Conservation (phyloP, 2,888 invertebrate species). For the Desoria tigrina region DNA sequence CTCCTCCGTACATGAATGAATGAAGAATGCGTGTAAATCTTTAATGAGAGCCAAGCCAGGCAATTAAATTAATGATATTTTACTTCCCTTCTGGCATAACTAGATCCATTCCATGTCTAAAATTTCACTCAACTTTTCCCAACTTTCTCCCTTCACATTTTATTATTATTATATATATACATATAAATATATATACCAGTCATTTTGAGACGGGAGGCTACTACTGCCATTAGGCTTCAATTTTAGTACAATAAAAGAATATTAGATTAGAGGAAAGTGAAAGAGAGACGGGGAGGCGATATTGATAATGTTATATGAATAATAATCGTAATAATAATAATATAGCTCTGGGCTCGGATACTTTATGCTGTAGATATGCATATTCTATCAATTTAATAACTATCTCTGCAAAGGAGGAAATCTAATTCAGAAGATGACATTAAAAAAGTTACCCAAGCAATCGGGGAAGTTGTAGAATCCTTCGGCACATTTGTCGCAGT, state of each 20-base stretch:
- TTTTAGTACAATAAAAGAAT: conserved; percentile 6
- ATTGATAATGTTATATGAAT: background rate
- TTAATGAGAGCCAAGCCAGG: conserved; percentile 8
- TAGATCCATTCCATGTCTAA: background rate
- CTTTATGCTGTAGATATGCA: too few relatives aligned
- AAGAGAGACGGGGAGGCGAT: background rate
- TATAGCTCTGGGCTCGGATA: too few relatives aligned
- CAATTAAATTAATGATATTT: conserved; percentile 17
- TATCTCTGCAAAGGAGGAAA: too few relatives aligned
- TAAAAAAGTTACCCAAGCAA: conserved; percentile 59
- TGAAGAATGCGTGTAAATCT: conserved; percentile 8
- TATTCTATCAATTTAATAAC: too few relatives aligned
- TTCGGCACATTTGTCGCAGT: conserved; percentile 84
- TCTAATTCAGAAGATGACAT: conserved; percentile 2
- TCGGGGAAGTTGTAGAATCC: conserved; percentile 83
- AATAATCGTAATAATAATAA: too few relatives aligned
- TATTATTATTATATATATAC: conserved; percentile 4
- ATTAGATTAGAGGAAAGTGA: conserved; percentile 4
- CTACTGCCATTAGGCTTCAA: background rate
- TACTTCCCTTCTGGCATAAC: conserved; percentile 12
- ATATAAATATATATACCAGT: background rate
- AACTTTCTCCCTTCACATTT: background rate
- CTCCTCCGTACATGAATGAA: conserved; percentile 6
- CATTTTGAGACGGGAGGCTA: background rate
- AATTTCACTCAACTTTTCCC: conserved; percentile 5